These are phyloP conservation scores for Caradrina kadenii DNA, from an alignment of 2,888 invertebrate species.

Conservation along the genomic window DNA sequence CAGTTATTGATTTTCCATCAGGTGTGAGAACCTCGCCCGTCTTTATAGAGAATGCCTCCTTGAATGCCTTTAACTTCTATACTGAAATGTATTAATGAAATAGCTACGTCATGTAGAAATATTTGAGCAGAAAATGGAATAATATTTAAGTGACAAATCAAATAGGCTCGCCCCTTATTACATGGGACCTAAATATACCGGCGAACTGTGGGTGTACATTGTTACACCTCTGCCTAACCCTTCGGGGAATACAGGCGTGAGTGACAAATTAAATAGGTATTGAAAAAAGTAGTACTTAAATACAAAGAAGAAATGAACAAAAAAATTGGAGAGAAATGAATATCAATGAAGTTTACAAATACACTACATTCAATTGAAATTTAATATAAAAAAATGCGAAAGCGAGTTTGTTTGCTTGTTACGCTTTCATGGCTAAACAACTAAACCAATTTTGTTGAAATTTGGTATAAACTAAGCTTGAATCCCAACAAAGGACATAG, in stretches of 20 bases:
- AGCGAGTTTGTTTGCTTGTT: too few species aligned
- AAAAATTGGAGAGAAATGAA: not conserved
- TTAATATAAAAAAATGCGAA: too few species aligned
- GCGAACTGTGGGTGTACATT: too few species aligned
- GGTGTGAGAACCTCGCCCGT: constrained; percentile 57
- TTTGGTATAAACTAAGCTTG: too few species aligned
- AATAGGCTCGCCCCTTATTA: too few species aligned
- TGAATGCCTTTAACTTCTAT: constrained; percentile 58
- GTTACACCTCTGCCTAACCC: too few species aligned
- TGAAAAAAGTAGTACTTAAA: not conserved
- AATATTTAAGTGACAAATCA: constrained; percentile 1
- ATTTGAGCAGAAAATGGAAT: constrained; percentile 23
- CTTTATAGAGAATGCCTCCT: constrained; percentile 47
- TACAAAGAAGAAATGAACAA: not conserved
- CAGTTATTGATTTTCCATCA: constrained; percentile 74
- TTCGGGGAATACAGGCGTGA: too few species aligned
- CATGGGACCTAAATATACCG: too few species aligned
- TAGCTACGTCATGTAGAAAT: constrained; percentile 35
- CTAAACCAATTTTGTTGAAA: too few species aligned
- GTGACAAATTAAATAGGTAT: not conserved
- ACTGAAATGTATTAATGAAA: constrained; percentile 54
- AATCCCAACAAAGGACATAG: too few species aligned
- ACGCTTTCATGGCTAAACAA: too few species aligned
- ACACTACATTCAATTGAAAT: not conserved
- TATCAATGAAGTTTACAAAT: not conserved